phyloP scores from a whole-genome alignment of 2,888 invertebrate species.

The Caenorhabditis macrosperma region DNA sequence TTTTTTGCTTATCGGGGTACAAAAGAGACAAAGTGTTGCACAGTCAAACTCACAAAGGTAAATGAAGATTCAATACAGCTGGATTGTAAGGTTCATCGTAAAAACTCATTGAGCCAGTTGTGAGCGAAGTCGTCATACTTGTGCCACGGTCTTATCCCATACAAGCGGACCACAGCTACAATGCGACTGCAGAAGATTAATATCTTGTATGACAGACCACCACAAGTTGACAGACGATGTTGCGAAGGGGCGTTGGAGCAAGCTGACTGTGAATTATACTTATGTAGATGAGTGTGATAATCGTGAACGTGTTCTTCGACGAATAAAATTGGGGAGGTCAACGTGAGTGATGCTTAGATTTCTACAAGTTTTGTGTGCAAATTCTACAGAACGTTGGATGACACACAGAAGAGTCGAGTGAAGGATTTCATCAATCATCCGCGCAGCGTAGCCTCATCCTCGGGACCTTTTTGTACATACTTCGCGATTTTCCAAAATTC shows the following conservation, averaged over 20 bases:
- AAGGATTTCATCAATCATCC: conserved; percentile 64
- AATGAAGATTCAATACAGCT: conserved; percentile 39
- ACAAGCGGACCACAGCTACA: not conserved
- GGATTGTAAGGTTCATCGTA: conserved; percentile 58
- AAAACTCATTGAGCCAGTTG: conserved; percentile 49
- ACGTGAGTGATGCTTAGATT: no score
- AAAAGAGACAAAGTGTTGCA: not conserved
- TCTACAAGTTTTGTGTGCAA: no score
- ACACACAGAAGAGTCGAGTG: conserved; percentile 59
- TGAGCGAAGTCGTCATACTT: conserved; percentile 42
- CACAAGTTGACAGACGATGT: conserved; percentile 4
- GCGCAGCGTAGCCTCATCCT: conserved; percentile 22
- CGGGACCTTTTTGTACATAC: conserved; percentile 41
- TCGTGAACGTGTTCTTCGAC: no score
- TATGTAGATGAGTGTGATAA: no score
- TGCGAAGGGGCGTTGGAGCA: not conserved
- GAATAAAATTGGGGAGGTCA: no score
- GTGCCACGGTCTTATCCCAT: conserved; percentile 35
- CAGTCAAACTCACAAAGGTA: conserved; percentile 37
- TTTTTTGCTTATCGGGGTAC: not conserved
- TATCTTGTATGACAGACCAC: conserved; percentile 42
- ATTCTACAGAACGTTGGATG: conserved; percentile 60
- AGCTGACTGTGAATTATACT: conserved; percentile 45
- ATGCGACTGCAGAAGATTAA: conserved; percentile 44
- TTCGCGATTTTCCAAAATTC: conserved; percentile 25